Base-by-base conservation (phyloP, 1,140 invertebrate genomes). In the Trichonephila clavipes region DNA sequence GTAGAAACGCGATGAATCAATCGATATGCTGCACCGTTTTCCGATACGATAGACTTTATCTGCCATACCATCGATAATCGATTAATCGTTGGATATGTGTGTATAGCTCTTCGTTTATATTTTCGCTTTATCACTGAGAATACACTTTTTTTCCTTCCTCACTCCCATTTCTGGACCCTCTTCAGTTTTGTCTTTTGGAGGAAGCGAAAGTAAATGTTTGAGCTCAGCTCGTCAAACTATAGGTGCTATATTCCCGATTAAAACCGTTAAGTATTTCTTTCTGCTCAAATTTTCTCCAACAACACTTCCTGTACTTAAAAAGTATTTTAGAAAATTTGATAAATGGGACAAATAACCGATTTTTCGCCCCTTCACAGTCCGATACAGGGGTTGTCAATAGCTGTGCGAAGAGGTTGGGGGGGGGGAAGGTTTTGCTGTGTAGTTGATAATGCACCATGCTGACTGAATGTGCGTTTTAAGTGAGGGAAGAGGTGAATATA, bases 11-110 rank as follows among this genome's bases (percentile, higher is more conserved):
- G 62, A 92, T 92, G 85, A 88, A 93, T 93, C 86, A 88, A 88
- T 93, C 91, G 91, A 92, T 92, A 87, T 87, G 40, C 51, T 87
- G 51, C 64, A 93, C 92, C 69, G 85, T 93, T 93, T 93, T 93
- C 92, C 92, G 92, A 93, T 93, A 93, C 92, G 92, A 93, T 93
- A 93, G 92, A 88, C 92, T 88, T 51, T 93, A 93, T 93, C 92
- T 93, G 62, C 90, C 64, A 59, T 72, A 24, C 21, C 90, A 92
- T 92, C 85, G 86, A 62, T 81, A 77, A 88, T 88, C 86, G 86
- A 93, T 93, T 7, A 88, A 93, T 93, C 92, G 34, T 66, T 69
- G 81, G n/a, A 64, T 85, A 24, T 85, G 72, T 24, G 69, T 62
- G 66, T 62, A 82, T 61, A 77, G 28, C 69, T 61, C 86, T 77